Base-by-base conservation (phyloP, 1,140 invertebrate species). In the Alviniconcha marisindica region DNA sequence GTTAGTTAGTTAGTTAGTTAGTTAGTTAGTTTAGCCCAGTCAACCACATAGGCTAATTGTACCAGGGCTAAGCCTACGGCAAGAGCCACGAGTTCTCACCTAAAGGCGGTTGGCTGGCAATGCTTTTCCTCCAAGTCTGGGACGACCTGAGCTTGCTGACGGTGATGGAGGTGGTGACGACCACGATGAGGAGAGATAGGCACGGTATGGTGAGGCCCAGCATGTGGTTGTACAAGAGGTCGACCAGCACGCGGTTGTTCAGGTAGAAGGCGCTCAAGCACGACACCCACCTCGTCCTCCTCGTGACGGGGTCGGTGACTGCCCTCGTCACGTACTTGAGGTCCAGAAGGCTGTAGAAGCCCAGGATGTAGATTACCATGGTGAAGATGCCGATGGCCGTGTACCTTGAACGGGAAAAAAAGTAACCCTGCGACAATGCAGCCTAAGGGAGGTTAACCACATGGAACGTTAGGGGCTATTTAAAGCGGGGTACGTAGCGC, bases 161-260 rank as follows among this genome's bases (percentile, higher is more conserved):
- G 31, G 51, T 78, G 54, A 78, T 60, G 51, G 56, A n/a, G 0
- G 77, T 78, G 51, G 77, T 54, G 28, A 78, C 38, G 4, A 78
- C 54, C 28, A 78, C 54, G 33, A 60, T 54, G 15, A 18, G 51
- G 28, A 78, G 77, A 10, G 77, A 60, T 12, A 78, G 0, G 36
- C 77, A 60, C 12, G 77, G 77, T 24, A 78, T 60, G 54, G 77
- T 38, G 33, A 78, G 77, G 14, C 33, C 63, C 33, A 78, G 77
- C 28, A 78, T 51, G 38, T 78, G 54, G 77, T 78, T 60, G 77
- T 78, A 78, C 28, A 78, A 33, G 77, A 78, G 31, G 54, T 78
- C 77, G 51, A 78, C 63, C 44, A 78, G 33, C 51, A 40, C 14
- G 24, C 77, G 51, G 51, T 78, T 15, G 77, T 56, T 63, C 14